A percentile compares a stretch with the other conserved stretches of the same genome.
Evolutionary conservation across 2,113 vertebrate genomes (phyloP).

Genomic region (Hucho hucho): DNA sequence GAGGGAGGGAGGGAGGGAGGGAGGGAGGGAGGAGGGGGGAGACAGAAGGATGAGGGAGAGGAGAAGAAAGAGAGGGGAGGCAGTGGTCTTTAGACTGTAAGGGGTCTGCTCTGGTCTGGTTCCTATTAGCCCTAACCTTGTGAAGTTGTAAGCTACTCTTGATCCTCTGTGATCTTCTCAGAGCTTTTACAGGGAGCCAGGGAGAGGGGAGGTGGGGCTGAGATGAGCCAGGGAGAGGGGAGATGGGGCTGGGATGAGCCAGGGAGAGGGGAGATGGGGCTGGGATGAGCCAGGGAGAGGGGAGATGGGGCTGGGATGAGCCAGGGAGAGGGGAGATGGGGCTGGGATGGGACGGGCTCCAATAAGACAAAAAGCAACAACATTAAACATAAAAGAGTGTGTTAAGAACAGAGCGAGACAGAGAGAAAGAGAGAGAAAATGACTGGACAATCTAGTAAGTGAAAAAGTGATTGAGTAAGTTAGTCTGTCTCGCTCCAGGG

Average conservation of each 20-base stretch:
- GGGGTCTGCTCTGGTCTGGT: constrained; percentile 46
- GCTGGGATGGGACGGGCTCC: no score
- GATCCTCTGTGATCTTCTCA: constrained; percentile 1
- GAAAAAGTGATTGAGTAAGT: neutral
- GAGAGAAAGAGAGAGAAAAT: neutral
- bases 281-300: no score
- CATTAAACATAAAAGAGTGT: neutral
- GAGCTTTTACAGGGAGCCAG: no score
- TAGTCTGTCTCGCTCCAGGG: neutral
- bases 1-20: no score
- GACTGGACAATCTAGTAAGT: neutral
- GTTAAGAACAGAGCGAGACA: neutral
- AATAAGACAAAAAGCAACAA: neutral
- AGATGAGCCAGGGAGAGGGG: no score
- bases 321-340: no score
- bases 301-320: no score
- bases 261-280: no score
- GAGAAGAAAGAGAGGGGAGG: constrained; percentile 7
- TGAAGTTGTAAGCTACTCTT: constrained; percentile 14
- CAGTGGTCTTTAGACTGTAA: constrained; percentile 2
- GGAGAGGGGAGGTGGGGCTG: no score
- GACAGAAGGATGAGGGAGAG: neutral
- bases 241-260: no score
- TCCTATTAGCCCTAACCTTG: constrained; percentile 51
- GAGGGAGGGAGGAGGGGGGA: neutral